Base-by-base conservation (phyloP, 2,113 vertebrate species). In the Myotis yumanensis region DNA sequence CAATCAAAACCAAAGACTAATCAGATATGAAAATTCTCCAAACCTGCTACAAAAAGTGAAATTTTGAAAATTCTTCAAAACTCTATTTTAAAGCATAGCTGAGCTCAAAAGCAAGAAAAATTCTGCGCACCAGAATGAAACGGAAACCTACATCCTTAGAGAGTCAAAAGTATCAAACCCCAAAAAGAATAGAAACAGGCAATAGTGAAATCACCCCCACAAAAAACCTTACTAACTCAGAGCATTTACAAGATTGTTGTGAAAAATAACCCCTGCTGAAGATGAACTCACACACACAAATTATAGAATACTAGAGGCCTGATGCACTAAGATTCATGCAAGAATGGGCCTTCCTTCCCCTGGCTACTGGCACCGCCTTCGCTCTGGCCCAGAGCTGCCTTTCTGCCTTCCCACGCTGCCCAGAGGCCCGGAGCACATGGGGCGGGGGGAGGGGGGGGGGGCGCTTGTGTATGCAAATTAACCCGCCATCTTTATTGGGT, bases 1-100 rank as follows among this genome's bases (percentile, higher is more conserved):
- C 51, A 82, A 86, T 76, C 86, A 73, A 93, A 97, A 64, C 73
- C 46, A 37, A 94, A 96, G 94, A 75, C 43, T 76, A 71, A 91
- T 88, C 35, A 64, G 89, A 72, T 37, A 35, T 54, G 48, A 69
- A 40, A 92, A 85, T 92, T 79, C 91, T 59, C 86, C 81, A 87
- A 57, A 79, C 43, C 35, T 91, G 28, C 66, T 93, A 76, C 30
- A 37, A 93, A 94, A 6, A 79, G 10, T 32, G 57, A 95, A n/a
- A 92, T 54, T 68, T 73, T 89, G 66, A 28, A 20, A 81, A 86
- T 37, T 68, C 72, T 64, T 92, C 77, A 43, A 75, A 88, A 18
- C 72, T 93, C 86, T 51, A 87, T 43, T 82, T 92, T 84, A 92
- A 95, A 90, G 52, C 40, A 68, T 22, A 84, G 17, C 62, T 54